A percentile compares a stretch with the other conserved stretches of the same genome.
These are phyloP conservation scores for Myiotriccus ornatus DNA, from an alignment of 2,797 vertebrate species.

Conservation along the genomic window DNA sequence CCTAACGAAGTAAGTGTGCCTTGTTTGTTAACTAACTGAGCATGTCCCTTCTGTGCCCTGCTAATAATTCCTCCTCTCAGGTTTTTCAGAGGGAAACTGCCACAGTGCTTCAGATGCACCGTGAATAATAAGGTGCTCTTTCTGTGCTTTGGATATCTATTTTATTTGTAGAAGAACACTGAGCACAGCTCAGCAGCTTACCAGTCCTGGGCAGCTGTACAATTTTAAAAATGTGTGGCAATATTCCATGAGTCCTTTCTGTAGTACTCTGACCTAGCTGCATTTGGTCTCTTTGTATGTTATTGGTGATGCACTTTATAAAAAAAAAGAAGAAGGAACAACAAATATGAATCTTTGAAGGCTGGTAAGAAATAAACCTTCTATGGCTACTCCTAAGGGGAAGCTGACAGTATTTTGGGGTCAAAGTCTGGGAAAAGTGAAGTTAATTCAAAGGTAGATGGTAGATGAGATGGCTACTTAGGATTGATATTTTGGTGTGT, in stretches of 20 bases:
- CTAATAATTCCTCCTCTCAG: background rate
- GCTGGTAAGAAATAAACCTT: background rate
- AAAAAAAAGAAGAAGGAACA: background rate
- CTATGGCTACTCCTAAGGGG: background rate
- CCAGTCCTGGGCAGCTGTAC: background rate
- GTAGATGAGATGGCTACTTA: background rate
- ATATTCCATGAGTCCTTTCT: background rate
- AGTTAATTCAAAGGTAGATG: background rate
- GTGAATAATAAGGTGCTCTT: background rate
- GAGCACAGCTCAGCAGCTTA: background rate
- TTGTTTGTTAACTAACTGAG: constrained; percentile 20
- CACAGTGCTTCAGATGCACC: background rate
- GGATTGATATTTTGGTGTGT: background rate
- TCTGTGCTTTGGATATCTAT: background rate
- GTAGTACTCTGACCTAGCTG: background rate
- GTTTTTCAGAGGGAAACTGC: background rate
- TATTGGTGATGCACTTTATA: background rate
- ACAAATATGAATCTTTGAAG: background rate
- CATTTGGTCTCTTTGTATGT: background rate
- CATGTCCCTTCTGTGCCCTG: background rate
- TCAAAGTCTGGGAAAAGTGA: background rate
- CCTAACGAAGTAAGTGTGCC: background rate
- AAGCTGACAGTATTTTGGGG: background rate
- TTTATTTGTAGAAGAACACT: background rate
- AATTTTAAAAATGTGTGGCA: background rate